Conservation (phyloP, 2,797 vertebrate genomes). For the Gymnoscopelus microlampas region DNA sequence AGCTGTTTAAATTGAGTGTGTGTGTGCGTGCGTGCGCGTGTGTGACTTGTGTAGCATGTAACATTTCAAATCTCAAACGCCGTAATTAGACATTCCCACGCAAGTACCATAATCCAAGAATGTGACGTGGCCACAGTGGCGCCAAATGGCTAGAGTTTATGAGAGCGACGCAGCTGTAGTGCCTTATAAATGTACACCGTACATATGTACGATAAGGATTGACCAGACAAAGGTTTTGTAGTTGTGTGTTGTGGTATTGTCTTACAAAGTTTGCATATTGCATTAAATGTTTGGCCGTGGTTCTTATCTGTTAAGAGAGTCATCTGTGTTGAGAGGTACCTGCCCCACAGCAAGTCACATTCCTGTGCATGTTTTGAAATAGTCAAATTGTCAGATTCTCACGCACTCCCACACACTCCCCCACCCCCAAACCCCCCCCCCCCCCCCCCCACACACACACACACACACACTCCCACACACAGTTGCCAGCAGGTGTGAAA, state of each 20-base stretch:
- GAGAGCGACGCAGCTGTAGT: slow-evolving; percentile 29
- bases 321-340: too few relatives aligned
- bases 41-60: neutral
- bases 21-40: neutral
- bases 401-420: slow-evolving; percentile 3
- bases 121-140: slow-evolving; percentile 4
- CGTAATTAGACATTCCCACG: slow-evolving; percentile 32
- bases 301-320: too few relatives aligned
- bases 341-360: too few relatives aligned
- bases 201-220: too few relatives aligned
- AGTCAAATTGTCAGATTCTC: neutral
- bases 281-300: too few relatives aligned
- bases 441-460: neutral
- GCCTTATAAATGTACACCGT: too few relatives aligned
- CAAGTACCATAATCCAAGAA: slow-evolving; percentile 31
- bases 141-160: slow-evolving; percentile 37
- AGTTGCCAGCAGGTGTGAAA: neutral
- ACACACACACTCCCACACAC: neutral
- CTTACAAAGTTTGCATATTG: too few relatives aligned
- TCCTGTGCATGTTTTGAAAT: too few relatives aligned
- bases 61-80: neutral
- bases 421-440: too few relatives aligned
- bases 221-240: too few relatives aligned
- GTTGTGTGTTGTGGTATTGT: too few relatives aligned
- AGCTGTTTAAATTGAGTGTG: slow-evolving; percentile 7